phyloP scores from a whole-genome alignment of 2,888 invertebrate genomes.

The Protula sp. region DNA sequence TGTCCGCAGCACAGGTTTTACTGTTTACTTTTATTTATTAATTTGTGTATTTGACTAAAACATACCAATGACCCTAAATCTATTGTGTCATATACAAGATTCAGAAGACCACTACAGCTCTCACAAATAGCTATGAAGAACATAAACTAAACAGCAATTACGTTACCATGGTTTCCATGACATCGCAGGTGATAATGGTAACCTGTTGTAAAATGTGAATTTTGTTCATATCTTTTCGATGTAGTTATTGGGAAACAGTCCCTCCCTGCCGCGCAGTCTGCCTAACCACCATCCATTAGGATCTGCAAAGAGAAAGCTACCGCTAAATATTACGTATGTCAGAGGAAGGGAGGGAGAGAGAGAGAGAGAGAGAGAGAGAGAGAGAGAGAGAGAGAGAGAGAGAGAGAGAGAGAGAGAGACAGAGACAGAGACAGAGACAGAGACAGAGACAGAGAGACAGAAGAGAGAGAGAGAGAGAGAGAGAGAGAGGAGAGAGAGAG shows the following conservation, averaged over 20 bases:
- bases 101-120: too few species aligned
- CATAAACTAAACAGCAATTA: too few species aligned
- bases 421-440: background rate
- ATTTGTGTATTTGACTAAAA: too few species aligned
- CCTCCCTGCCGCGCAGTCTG: conserved; percentile 58
- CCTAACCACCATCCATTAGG: conserved; percentile 69
- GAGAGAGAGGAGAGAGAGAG: background rate
- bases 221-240: conserved; percentile 54
- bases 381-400: background rate
- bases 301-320: conserved; percentile 60
- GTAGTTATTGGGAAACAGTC: conserved; percentile 66
- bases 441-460: background rate
- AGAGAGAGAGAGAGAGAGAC: conserved; percentile 1
- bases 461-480: conserved; percentile 1
- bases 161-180: too few species aligned
- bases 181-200: too few species aligned
- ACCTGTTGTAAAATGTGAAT: too few species aligned
- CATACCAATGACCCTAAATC: too few species aligned
- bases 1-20: too few species aligned
- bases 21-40: too few species aligned
- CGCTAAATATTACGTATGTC: background rate
- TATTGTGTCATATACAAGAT: too few species aligned
- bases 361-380: background rate
- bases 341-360: conserved; percentile 1
- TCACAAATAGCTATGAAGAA: too few species aligned